These are phyloP conservation scores for Morone saxatilis DNA, from an alignment of 2,113 vertebrate species.

Conservation along the genomic window DNA sequence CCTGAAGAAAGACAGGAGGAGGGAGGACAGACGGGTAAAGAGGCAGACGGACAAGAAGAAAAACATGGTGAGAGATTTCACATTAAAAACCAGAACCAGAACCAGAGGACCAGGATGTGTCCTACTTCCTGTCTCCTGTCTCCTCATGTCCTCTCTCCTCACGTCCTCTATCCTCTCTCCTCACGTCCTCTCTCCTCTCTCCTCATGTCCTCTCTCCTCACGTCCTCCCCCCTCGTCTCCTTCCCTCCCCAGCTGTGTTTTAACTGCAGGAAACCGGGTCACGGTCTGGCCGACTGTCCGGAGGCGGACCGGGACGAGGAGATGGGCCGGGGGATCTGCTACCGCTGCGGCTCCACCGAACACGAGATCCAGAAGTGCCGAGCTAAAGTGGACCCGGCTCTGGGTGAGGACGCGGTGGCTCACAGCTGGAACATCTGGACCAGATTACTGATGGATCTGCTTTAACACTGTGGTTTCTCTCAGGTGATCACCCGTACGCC, in stretches of 20 bases:
- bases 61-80: slow-evolving; percentile 87
- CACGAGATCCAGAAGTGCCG: slow-evolving; percentile 92
- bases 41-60: slow-evolving; percentile 88
- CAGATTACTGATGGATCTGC: not conserved
- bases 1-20: slow-evolving; percentile 88
- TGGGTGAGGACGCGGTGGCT: slow-evolving; percentile 82
- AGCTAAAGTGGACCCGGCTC: slow-evolving; percentile 92
- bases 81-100: no score
- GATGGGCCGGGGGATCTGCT: slow-evolving; percentile 94
- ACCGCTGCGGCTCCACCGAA: slow-evolving; percentile 96
- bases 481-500: slow-evolving; percentile 94
- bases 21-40: slow-evolving; percentile 89
- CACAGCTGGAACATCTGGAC: no score
- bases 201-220: not conserved
- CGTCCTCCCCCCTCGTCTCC: not conserved
- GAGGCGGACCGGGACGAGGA: slow-evolving; percentile 90
- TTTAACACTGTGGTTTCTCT: slow-evolving; percentile 36
- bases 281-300: slow-evolving; percentile 94
- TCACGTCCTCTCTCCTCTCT: not conserved
- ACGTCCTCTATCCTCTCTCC: not conserved
- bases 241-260: slow-evolving; percentile 90
- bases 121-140: no score
- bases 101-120: no score
- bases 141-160: no score
- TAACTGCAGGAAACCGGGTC: slow-evolving; percentile 94